These are phyloP conservation scores for Polypterus bichir DNA, from an alignment of 2,113 vertebrate genomes.

Conservation along the genomic window DNA sequence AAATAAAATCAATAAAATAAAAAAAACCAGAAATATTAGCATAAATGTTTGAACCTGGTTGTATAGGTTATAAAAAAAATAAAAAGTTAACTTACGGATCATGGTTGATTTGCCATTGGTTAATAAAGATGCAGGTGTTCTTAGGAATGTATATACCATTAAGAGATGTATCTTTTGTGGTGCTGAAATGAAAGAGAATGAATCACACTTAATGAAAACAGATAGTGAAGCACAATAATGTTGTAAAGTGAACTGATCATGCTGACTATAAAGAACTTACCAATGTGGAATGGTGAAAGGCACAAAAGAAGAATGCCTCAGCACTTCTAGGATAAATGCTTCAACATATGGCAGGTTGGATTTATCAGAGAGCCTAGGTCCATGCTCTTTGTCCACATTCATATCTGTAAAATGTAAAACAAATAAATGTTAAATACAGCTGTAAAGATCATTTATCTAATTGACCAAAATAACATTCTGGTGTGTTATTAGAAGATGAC, in stretches of 20 bases:
- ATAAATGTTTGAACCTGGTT: no score
- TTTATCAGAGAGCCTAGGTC: conserved; percentile 57
- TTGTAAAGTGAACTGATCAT: rapidly evolving
- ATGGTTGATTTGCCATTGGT: conserved; percentile 92
- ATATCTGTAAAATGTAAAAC: conserved; percentile 41
- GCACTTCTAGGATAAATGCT: conserved; percentile 77
- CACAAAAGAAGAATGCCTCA: conserved; percentile 73
- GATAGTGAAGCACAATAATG: neutral
- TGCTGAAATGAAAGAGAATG: conserved; percentile 45
- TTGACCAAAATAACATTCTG: no score
- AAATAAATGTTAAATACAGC: neutral
- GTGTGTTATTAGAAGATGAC: no score
- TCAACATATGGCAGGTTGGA: conserved; percentile 55
- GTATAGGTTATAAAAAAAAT: neutral
- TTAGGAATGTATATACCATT: conserved; percentile 80
- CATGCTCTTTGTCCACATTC: conserved; percentile 49
- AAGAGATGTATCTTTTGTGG: conserved; percentile 61
- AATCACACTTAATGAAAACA: neutral
- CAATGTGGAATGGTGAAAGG: conserved; percentile 90
- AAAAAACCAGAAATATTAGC: no score
- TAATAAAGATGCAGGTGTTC: conserved; percentile 77
- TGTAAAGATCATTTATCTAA: no score
- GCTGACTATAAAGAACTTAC: conserved; percentile 28
- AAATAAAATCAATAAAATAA: no score
- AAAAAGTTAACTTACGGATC: conserved; percentile 65